Percentiles rank a stretch among this genome's conserved stretches.
These are phyloP conservation scores for Adela reaumurella DNA, from an alignment of 2,888 invertebrate genomes.

Conservation along the genomic window DNA sequence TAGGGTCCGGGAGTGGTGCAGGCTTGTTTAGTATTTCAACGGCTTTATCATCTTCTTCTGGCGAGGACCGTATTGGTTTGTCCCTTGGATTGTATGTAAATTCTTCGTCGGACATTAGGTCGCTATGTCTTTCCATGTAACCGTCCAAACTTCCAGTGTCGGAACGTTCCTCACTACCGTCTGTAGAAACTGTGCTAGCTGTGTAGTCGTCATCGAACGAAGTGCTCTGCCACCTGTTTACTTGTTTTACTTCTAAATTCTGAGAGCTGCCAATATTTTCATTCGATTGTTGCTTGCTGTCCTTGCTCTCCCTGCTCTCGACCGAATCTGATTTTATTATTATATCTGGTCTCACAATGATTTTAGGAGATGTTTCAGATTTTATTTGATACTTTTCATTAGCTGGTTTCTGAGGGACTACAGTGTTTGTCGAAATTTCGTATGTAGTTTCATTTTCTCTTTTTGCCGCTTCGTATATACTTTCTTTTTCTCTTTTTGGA, in stretches of 20 bases:
- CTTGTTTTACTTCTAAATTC: slow-evolving; percentile 19
- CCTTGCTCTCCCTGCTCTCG: no score
- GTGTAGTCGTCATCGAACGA: slow-evolving; percentile 61
- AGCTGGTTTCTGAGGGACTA: slow-evolving; percentile 5
- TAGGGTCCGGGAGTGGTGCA: slow-evolving; percentile 63
- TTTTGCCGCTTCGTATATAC: no score
- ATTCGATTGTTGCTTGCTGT: slow-evolving; percentile 20
- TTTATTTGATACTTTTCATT: slow-evolving; percentile 12
- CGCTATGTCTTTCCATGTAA: slow-evolving; percentile 25
- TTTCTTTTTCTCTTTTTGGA: slow-evolving; percentile 20
- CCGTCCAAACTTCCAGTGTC: slow-evolving; percentile 39
- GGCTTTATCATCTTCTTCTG: slow-evolving; percentile 46
- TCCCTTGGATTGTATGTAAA: slow-evolving; percentile 67
- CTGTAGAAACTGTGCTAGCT: slow-evolving; percentile 59
- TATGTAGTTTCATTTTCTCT: no score
- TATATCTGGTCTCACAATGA: slow-evolving; percentile 20
- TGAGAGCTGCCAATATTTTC: slow-evolving; percentile 25
- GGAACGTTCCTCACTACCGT: slow-evolving; percentile 32
- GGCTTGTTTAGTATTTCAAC: slow-evolving; percentile 60
- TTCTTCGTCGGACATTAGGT: slow-evolving; percentile 49
- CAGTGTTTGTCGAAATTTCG: slow-evolving; percentile 18
- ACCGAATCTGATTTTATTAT: slow-evolving; percentile 32
- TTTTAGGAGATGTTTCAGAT: background rate
- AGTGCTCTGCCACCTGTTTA: slow-evolving; percentile 44
- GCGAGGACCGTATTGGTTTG: slow-evolving; percentile 31